phyloP scores from a whole-genome alignment of 2,797 vertebrate species.

The Nasua narica region DNA sequence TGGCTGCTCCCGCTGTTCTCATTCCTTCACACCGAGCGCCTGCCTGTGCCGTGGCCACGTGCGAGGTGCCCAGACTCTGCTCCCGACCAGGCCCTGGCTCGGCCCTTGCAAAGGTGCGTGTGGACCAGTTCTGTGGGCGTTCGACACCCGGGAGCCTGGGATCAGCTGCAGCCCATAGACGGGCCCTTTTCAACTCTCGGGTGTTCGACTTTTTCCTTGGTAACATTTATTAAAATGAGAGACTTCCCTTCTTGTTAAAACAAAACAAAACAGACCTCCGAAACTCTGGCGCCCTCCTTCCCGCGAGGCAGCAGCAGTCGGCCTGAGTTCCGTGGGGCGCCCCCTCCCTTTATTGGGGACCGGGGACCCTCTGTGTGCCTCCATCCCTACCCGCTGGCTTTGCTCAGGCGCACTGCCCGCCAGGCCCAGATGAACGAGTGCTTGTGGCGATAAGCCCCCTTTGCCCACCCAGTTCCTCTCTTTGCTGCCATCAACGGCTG shows the following conservation, averaged over 20 bases:
- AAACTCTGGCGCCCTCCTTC: not conserved
- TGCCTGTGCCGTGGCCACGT: not conserved
- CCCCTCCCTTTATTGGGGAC: not conserved
- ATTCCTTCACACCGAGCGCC: not conserved
- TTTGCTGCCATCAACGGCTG: not conserved
- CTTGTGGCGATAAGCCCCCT: not conserved
- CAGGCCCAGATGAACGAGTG: not conserved
- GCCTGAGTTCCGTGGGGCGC: too few relatives aligned
- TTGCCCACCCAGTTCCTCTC: not conserved
- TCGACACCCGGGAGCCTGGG: not conserved
- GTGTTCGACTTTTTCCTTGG: not conserved
- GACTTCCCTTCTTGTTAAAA: not conserved
- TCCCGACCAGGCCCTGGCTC: not conserved
- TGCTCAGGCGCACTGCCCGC: not conserved
- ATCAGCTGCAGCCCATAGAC: not conserved
- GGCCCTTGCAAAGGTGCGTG: not conserved
- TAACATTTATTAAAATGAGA: not conserved
- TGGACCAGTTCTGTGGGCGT: rapidly evolving
- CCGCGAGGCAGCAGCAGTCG: not conserved
- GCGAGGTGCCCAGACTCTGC: not conserved
- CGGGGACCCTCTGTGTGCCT: not conserved
- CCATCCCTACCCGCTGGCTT: not conserved
- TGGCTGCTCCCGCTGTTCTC: not conserved
- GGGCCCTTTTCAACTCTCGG: not conserved
- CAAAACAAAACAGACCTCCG: not conserved